Evolutionary conservation across 1,140 invertebrate species (phyloP), one percentile per base, ranked within the genome.

Genomic region (Ladona fulva): DNA sequence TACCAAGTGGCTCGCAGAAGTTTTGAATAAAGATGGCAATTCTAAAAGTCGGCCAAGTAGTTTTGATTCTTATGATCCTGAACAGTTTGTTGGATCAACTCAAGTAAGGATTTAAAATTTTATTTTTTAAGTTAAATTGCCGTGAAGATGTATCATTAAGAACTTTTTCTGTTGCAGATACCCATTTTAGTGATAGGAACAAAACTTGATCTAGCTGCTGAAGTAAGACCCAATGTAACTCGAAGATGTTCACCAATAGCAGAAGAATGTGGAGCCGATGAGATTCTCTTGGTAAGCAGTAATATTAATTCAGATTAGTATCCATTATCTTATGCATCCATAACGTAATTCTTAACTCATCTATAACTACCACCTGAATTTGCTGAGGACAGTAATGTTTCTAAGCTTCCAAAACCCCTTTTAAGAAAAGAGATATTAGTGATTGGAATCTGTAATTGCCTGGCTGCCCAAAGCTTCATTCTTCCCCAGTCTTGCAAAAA

Each of bases 121-220:
- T 22, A 79, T 25, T 42, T 73, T 74, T 66, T 78, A 25, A 59
- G 78, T 76, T 75, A 77, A 74, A 79, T 80, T 79, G 11, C 74
- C 76, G n/a, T 66, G 59, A 78, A 73, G 19, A 75, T 25, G 11
- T 77, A 77, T 77, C 3, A 52, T 77, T 3, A 10, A 8, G 24
- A 73, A 79, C 29, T 77, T 77, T 75, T 75, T 82, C 29, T 77
- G 81, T 86, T 87, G 76, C 85, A 94, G 89, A 92, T 97, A 82
- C 96, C 97, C 22, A 94, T 98, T 82, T 87, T 99, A 80, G 93
- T 98, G 0, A 92, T 98, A 82, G 97, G 96, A 29, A 97, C 96
- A 5, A 98, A 98, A 85, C 87, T 92, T 78, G 96, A 98, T 87
- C 87, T 95, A 78, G 89, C 92, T 12, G 90, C 93, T 81, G 91